phyloP scores from a whole-genome alignment of 2,888 invertebrate species.

The Zhuqinia jingwanae region DNA sequence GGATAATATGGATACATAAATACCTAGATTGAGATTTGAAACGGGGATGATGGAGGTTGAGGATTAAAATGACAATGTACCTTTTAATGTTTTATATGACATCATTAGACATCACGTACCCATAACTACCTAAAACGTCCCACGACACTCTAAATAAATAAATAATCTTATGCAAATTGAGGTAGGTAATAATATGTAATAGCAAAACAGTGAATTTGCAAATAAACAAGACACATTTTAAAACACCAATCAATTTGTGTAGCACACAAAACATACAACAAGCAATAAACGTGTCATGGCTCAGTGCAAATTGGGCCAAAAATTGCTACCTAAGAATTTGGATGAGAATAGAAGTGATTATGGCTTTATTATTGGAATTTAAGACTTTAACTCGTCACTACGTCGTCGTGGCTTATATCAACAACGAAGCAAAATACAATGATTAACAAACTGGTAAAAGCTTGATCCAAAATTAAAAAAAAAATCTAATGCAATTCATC shows the following conservation, averaged over 20 bases:
- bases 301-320: constrained; percentile 66
- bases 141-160: not conserved
- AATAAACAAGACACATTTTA: constrained; percentile 31
- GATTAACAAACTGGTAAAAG: too few relatives aligned
- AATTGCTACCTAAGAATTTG: constrained; percentile 42
- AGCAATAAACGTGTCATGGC: constrained; percentile 40
- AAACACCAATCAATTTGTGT: constrained; percentile 18
- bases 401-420: too few relatives aligned
- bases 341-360: too few relatives aligned
- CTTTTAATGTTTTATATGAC: not conserved
- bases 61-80: not conserved
- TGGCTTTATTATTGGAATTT: too few relatives aligned
- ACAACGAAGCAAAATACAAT: too few relatives aligned
- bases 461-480: too few relatives aligned
- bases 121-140: not conserved
- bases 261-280: constrained; percentile 34
- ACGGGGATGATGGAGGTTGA: not conserved
- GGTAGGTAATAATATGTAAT: constrained; percentile 8
- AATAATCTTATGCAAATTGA: not conserved
- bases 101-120: constrained; percentile 50
- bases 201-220: not conserved
- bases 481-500: too few relatives aligned
- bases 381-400: too few relatives aligned
- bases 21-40: too few relatives aligned
- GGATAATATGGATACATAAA: constrained; percentile 38